These are phyloP conservation scores for Phoenicopterus ruber DNA, from an alignment of 2,113 vertebrate genomes.

Conservation along the genomic window DNA sequence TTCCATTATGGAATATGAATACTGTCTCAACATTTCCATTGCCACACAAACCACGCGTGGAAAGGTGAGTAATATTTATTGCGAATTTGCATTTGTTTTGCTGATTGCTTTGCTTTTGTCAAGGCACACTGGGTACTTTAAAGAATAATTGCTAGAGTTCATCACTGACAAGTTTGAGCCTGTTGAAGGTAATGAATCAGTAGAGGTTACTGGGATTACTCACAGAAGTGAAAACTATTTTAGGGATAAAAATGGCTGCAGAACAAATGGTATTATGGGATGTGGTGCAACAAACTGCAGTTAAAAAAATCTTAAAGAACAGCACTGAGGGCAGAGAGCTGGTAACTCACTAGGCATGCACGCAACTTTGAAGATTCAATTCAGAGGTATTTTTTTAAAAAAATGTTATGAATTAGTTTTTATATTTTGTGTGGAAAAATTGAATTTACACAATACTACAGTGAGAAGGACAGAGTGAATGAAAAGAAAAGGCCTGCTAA, in stretches of 20 bases:
- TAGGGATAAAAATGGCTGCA: neutral
- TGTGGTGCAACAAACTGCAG: neutral
- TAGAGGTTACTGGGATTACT: neutral
- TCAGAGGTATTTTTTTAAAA: neutral
- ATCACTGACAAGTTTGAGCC: neutral
- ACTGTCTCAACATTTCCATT: neutral
- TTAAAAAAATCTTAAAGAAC: neutral
- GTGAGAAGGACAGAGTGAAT: neutral
- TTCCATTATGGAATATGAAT: neutral
- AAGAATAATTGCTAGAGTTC: neutral
- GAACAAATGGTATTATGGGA: neutral
- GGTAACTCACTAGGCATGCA: neutral
- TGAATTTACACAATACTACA: neutral
- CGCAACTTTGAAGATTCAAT: neutral
- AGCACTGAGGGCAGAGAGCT: neutral
- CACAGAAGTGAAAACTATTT: neutral
- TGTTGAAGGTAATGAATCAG: neutral
- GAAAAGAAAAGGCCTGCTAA: neutral
- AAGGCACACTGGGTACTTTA: slow-evolving; percentile 8
- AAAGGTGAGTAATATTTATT: neutral
- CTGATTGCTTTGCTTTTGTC: slow-evolving; percentile 39
- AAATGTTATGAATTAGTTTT: neutral
- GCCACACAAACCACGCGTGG: neutral
- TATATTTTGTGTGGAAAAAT: neutral
- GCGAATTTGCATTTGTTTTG: neutral